A percentile compares a stretch with the other conserved stretches of the same genome.
These are phyloP conservation scores for Phacellophora camtschatica DNA, from an alignment of 30 jellyfish, hydroid and myxozoan species.

Conservation along the genomic window DNA sequence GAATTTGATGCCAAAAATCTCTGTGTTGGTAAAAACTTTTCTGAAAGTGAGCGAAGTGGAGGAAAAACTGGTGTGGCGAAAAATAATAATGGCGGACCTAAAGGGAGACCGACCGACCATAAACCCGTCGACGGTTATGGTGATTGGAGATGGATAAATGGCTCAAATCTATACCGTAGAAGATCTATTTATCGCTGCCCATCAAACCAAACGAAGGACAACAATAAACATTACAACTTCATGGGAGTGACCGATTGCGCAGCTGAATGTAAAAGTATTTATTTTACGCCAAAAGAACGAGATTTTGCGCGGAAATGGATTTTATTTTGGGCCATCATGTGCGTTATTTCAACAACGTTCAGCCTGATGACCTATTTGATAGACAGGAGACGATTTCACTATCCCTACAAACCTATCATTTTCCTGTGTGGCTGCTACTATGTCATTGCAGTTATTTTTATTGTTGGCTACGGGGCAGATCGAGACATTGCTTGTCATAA, in stretches of 20 bases:
- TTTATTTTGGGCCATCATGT: conserved; percentile 89
- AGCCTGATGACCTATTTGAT: conserved; percentile 83
- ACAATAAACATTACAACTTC: conserved; percentile 78
- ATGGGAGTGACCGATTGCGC: conserved; percentile 95
- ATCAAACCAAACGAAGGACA: conserved; percentile 62
- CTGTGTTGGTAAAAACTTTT: conserved; percentile 74
- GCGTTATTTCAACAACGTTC: conserved; percentile 88
- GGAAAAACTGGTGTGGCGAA: background rate
- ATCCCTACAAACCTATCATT: conserved; percentile 94
- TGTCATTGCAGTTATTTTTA: conserved; percentile 82
- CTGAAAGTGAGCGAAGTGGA: conserved; percentile 51
- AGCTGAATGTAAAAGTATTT: conserved; percentile 76
- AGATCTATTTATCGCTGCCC: conserved; percentile 72
- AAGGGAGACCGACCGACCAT: background rate
- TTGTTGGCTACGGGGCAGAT: conserved; percentile 87
- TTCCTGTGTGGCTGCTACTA: conserved; percentile 94
- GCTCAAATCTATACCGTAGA: background rate
- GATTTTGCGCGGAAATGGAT: conserved; percentile 98
- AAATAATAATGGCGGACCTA: background rate
- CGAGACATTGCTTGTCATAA: conserved; percentile 83
- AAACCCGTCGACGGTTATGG: background rate
- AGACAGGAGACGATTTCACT: conserved; percentile 92
- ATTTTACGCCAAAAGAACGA: conserved; percentile 75
- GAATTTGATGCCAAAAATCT: conserved; percentile 65
- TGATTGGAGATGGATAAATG: background rate